These are phyloP conservation scores for Bilobella aurantiaca DNA, from an alignment of 1,140 invertebrate genomes.

Conservation along the genomic window DNA sequence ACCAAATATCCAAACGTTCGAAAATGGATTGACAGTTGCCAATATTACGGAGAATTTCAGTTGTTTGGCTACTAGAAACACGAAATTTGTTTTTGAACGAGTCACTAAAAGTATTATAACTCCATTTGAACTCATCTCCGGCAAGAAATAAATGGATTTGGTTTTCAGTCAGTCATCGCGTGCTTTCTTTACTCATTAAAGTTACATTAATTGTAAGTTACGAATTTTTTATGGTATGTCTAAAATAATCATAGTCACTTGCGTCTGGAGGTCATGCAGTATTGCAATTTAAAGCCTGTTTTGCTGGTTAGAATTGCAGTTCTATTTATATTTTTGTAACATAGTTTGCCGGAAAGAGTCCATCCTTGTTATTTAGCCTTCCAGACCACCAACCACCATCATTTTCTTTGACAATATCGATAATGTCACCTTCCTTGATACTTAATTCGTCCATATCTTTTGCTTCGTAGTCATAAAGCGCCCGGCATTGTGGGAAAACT, in stretches of 20 bases:
- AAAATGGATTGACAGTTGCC: constrained; percentile 14
- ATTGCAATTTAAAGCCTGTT: too few relatives aligned
- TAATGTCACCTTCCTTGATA: constrained; percentile 52
- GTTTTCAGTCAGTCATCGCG: too few relatives aligned
- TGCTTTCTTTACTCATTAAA: too few relatives aligned
- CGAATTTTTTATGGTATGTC: too few relatives aligned
- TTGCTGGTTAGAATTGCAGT: not conserved
- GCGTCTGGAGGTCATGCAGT: too few relatives aligned
- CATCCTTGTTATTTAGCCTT: constrained; percentile 47
- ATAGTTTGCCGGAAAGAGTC: constrained; percentile 60
- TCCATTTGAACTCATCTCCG: too few relatives aligned
- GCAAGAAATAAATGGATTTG: too few relatives aligned
- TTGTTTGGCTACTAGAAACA: not conserved
- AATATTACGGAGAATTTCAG: constrained; percentile 8
- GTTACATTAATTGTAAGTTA: too few relatives aligned
- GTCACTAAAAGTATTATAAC: too few relatives aligned
- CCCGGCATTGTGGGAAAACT: constrained; percentile 48
- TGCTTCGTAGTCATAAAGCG: constrained; percentile 56
- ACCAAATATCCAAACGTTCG: constrained; percentile 9
- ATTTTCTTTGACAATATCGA: constrained; percentile 57
- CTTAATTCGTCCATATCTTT: constrained; percentile 58
- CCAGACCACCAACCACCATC: constrained; percentile 61
- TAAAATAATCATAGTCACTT: too few relatives aligned
- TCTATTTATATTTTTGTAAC: constrained; percentile 46
- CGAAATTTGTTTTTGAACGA: too few relatives aligned